Evolutionary conservation across 2,113 vertebrate species (phyloP), one percentile per base, ranked within the genome.

Genomic region (Salvelinus sp.): DNA sequence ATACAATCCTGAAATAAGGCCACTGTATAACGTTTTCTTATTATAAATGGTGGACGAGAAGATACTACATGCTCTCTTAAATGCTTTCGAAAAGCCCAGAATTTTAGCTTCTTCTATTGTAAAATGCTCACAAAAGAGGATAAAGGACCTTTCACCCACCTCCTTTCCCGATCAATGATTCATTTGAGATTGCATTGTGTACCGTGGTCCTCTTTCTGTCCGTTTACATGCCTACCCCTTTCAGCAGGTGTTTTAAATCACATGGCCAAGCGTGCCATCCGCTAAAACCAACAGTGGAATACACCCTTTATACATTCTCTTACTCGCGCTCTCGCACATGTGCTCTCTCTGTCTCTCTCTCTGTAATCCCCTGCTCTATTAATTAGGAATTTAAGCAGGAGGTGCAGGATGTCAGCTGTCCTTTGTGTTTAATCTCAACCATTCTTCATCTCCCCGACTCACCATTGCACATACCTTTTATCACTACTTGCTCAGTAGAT

Each of bases 361-460:
- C 58, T 62, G n/a, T 62, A 54, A 76, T 79, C 73, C 72, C 65
- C 72, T 28, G 66, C 70, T 72, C 84, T 85, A 81, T 83, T 84
- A 89, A 76, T 87, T 89, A 85, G 69, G 60, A 65, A 76, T 75
- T 75, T 83, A 79, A 72, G 54, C 23, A 18, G 79, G 73, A 54
- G 22, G 4, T 50, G 79, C 50, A 76, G 77, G 76, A 86, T 82
- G 84, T 81, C 76, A 79, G 67, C 76, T 78, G 80, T 87, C 82
- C 57, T 57, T 76, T 14, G 69, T 44, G 62, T 78, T 77, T 76
- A 79, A 77, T 64, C 69, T 81, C 74, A 68, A 27, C n/a, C 20
- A 3, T 48, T 4, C 0, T 58, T 60, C 72, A 54, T 48, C 65
- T 33, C 58, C 13, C 48, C 28, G 30, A 47, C 7, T 10, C 68